Evolutionary conservation across 2,888 invertebrate genomes (phyloP), one percentile per base, ranked within the genome.

Genomic region (Bombyx huttoni): DNA sequence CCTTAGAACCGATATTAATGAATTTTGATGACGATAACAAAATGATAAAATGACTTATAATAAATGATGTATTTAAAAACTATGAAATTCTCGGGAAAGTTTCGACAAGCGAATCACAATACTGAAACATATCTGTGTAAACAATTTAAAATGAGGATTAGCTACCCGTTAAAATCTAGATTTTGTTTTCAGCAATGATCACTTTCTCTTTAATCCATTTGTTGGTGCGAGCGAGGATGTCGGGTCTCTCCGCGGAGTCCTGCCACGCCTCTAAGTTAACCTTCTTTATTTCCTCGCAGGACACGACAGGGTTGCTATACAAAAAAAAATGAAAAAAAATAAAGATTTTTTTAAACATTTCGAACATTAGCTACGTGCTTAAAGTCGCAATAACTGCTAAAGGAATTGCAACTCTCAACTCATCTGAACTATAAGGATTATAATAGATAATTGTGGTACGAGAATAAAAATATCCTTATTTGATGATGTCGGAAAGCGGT

Each of bases 271-370:
- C 84, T 3, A 89, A 61, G 53, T 82, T 85, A 12, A 89, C 67
- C 53, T 69, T 75, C 77, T 89, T 73, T 66, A 91, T 78, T 72
- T 89, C 68, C 1, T 85, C 79, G 56, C 91, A 92, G 0, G 82
- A 70, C 1, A 82, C 79, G 8, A 89, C 59, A 46, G 90, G 89
- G 58, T 91, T 91, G 52, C 91, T 91, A 75, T 3, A 83, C 82
- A 52, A 55, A 60, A 53, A 50, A 55, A 52, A 51, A n/a, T 8
- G 50, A 12, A 35, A 34, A 34, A 40, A 13, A 51, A 12, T 40
- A 5, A 6, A 40, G 40, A 35, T 8, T 9, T 35, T 35, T 8
- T 9, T 35, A 8, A 7, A 8, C 7, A 7, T 35, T 35, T 8
- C 35, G 9, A 35, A 35, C 7, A 35, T 35, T 9, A 35, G 7